Conservation (phyloP, 2,113 vertebrate genomes). For the Charadrius vociferus region DNA sequence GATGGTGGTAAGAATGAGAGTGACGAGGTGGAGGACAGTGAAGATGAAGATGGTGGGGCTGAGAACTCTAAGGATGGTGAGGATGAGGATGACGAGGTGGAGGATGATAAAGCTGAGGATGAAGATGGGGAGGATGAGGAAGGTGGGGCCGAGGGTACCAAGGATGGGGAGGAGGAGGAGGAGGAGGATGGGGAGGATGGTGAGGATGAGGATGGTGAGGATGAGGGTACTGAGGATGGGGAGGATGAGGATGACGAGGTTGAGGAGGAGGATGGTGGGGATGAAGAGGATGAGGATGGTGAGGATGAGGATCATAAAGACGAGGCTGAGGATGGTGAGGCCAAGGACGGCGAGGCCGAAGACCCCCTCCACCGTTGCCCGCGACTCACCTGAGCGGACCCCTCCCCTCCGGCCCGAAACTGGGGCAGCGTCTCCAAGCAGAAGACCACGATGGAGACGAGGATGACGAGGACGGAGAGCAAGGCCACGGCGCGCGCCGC, state of each 20-base stretch:
- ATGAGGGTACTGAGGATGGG: background rate
- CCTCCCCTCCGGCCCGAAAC: slow-evolving; percentile 79
- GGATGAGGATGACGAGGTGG: rapidly evolving
- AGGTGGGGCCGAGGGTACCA: too few species aligned
- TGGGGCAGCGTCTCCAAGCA: slow-evolving; percentile 92
- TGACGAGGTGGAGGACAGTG: too few species aligned
- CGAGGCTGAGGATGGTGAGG: rapidly evolving
- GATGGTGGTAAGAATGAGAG: background rate
- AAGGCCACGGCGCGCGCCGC: slow-evolving; percentile 89
- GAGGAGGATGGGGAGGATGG: background rate
- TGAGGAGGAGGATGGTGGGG: background rate
- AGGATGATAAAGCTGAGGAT: background rate
- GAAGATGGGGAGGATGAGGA: too few species aligned
- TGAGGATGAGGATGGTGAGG: too few species aligned
- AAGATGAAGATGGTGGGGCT: too few species aligned
- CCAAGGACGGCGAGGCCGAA: background rate
- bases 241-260: rapidly evolving
- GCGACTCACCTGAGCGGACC: background rate
- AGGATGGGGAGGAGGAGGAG: too few species aligned
- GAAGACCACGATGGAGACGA: slow-evolving; percentile 94
- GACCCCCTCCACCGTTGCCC: background rate
- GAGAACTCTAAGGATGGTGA: too few species aligned
- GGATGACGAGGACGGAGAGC: slow-evolving; percentile 91
- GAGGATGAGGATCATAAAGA: too few species aligned
- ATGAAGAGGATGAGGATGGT: rapidly evolving